phyloP scores from a whole-genome alignment of 1,140 invertebrate genomes.

The Asobara japonica region DNA sequence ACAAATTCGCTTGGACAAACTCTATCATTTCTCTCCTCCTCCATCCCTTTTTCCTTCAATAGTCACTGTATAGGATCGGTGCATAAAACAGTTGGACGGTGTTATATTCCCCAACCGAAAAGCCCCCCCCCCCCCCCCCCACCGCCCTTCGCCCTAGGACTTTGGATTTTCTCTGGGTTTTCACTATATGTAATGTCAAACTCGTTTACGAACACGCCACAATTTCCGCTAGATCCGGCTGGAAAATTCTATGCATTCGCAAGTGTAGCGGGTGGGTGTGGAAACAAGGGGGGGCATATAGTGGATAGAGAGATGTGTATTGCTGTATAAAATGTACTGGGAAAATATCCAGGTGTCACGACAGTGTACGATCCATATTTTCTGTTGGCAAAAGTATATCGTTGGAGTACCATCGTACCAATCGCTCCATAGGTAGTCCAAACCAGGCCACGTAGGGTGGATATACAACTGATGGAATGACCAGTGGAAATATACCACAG shows the following conservation, averaged over 20 bases:
- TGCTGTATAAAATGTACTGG: background rate
- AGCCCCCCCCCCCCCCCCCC: background rate
- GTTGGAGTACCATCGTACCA: background rate
- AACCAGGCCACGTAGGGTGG: background rate
- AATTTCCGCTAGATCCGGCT: conserved; percentile 35
- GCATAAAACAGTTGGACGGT: conserved; percentile 5
- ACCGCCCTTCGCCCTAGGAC: too few species aligned
- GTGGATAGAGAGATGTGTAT: conserved; percentile 7
- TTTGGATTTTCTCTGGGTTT: background rate
- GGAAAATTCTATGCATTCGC: conserved; percentile 36
- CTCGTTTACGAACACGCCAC: conserved; percentile 36
- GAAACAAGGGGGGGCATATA: background rate
- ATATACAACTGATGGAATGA: conserved; percentile 6
- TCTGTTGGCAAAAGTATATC: conserved; percentile 3
- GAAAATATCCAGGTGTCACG: conserved; percentile 34
- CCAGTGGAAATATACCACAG: background rate
- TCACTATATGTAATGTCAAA: conserved; percentile 35
- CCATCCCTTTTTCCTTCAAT: background rate
- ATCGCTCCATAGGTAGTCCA: conserved; percentile 9
- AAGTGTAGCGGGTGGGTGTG: conserved; percentile 18
- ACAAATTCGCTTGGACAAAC: conserved; percentile 7
- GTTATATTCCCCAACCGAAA: background rate
- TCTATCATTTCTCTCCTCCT: background rate
- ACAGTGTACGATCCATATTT: conserved; percentile 20
- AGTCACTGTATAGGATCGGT: background rate